A percentile compares a stretch with the other conserved stretches of the same genome.
phyloP scores from a whole-genome alignment of 1,140 invertebrate species.

The Brachionus plicatilis region DNA sequence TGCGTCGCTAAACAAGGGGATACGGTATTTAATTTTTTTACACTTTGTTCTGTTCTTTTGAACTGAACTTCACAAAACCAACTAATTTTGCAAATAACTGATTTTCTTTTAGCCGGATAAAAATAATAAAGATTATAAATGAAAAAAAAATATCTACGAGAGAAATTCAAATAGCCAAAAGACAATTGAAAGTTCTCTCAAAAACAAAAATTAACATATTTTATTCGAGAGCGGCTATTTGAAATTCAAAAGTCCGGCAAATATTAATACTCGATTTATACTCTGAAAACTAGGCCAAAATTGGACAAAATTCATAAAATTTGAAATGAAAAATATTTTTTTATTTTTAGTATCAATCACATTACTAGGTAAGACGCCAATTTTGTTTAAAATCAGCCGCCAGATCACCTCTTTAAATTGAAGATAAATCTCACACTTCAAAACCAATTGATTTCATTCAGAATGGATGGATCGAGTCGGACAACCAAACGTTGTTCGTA shows the following conservation, averaged over 20 bases:
- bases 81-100: too few species aligned
- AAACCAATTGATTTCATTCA: background rate
- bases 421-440: background rate
- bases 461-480: constrained; percentile 25
- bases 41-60: too few species aligned
- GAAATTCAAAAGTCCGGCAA: background rate
- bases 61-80: too few species aligned
- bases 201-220: background rate
- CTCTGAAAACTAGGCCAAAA: background rate
- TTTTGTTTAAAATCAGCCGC: background rate
- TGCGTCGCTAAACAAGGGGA: too few species aligned
- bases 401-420: background rate
- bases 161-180: background rate
- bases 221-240: background rate
- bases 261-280: background rate
- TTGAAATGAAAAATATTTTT: background rate
- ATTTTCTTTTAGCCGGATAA: background rate
- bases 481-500: background rate
- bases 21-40: too few species aligned
- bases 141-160: background rate
- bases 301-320: background rate
- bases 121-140: too few species aligned
- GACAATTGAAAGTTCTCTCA: background rate
- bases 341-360: background rate
- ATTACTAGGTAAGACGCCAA: background rate